phyloP scores from a whole-genome alignment of 2,113 vertebrate species.

The Nothoprocta pentlandii region DNA sequence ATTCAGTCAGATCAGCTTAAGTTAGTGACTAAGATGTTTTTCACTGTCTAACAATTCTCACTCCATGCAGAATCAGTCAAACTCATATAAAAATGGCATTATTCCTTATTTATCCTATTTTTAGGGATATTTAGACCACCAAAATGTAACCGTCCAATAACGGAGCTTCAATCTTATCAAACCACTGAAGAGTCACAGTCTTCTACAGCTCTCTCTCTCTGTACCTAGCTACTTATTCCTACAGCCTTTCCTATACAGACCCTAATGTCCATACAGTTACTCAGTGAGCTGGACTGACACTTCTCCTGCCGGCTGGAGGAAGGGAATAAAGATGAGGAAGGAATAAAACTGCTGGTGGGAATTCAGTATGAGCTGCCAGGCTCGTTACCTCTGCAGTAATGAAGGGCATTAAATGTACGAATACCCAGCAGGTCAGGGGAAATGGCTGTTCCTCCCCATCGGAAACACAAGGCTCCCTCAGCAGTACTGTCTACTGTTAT shows the following conservation, averaged over 20 bases:
- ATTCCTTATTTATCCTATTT: background rate
- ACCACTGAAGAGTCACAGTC: background rate
- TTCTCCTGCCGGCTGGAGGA: background rate
- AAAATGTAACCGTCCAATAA: background rate
- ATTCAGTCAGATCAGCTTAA: background rate
- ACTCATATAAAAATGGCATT: background rate
- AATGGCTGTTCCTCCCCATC: background rate
- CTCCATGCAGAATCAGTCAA: background rate
- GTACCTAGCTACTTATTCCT: background rate
- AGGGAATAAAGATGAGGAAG: background rate
- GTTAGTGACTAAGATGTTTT: background rate
- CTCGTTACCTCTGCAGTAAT: background rate
- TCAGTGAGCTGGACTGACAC: background rate
- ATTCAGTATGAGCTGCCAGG: background rate
- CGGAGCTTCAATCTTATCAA: background rate
- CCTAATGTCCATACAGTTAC: background rate
- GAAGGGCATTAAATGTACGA: background rate
- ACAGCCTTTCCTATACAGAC: background rate
- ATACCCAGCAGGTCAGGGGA: background rate
- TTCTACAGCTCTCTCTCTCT: background rate
- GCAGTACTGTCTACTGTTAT: background rate
- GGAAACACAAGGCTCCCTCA: background rate
- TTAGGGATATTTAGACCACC: background rate
- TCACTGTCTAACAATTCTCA: background rate
- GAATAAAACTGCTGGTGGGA: background rate